A percentile compares a stretch with the other conserved stretches of the same genome.
phyloP scores from a whole-genome alignment of 2,113 vertebrate species.

The Grus americana region DNA sequence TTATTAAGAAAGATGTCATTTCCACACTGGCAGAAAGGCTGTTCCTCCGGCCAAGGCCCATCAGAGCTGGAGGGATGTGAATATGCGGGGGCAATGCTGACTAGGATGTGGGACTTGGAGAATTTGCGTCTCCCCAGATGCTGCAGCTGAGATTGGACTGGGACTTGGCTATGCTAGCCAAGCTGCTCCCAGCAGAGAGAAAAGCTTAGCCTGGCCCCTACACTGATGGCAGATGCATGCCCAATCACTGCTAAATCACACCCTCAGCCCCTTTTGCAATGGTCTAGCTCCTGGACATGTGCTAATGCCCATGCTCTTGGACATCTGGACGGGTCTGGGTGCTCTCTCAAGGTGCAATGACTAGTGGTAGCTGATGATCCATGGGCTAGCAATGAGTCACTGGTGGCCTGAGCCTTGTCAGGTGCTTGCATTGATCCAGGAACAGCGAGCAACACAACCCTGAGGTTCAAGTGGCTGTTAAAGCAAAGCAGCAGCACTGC shows the following conservation, averaged over 20 bases:
- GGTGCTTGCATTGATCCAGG: background rate
- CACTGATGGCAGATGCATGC: background rate
- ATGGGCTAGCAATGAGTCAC: accelerated
- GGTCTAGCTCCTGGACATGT: background rate
- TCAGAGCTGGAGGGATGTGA: background rate
- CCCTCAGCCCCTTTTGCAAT: background rate
- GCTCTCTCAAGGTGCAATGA: background rate
- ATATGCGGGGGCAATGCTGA: background rate
- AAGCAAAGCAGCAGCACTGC: background rate
- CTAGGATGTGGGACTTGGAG: background rate
- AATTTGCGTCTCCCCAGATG: background rate
- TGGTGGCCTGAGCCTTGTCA: background rate
- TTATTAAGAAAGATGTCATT: background rate
- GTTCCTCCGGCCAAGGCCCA: background rate
- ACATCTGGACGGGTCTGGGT: accelerated
- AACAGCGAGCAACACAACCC: background rate
- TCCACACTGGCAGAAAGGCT: background rate
- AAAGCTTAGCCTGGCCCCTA: background rate
- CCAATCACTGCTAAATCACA: background rate
- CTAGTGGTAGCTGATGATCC: background rate
- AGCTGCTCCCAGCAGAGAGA: background rate
- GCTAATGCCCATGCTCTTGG: background rate
- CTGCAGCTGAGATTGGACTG: background rate
- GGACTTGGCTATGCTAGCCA: background rate
- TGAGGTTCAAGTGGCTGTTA: background rate